These are phyloP conservation scores for Rhipidura dahli DNA, from an alignment of 2,113 vertebrate genomes.

Conservation along the genomic window DNA sequence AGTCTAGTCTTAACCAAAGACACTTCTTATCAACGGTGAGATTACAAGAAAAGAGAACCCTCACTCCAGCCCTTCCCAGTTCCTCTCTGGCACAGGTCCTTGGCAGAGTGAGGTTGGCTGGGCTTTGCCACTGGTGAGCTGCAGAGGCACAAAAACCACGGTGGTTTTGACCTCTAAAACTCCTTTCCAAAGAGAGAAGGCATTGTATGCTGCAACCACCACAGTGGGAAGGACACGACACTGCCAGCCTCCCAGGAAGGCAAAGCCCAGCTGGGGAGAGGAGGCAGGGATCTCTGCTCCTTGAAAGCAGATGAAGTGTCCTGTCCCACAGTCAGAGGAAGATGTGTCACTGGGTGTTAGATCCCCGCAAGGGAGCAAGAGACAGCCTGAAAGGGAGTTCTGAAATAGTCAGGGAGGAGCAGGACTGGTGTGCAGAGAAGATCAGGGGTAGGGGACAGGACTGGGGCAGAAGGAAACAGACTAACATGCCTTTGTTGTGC, in stretches of 20 bases:
- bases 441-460: no score
- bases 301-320: background rate
- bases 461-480: background rate
- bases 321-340: background rate
- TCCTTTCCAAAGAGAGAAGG: background rate
- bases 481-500: background rate
- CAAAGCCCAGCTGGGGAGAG: background rate
- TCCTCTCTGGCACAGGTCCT: background rate
- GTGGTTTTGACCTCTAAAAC: background rate
- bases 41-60: background rate
- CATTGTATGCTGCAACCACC: background rate
- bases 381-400: background rate
- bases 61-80: background rate
- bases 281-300: background rate
- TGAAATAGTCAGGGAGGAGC: fast-evolving
- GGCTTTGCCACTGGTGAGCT: background rate
- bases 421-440: background rate
- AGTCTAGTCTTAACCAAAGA: background rate
- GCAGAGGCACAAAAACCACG: fast-evolving
- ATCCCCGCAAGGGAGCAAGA: background rate
- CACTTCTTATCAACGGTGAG: background rate
- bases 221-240: fast-evolving
- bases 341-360: background rate
- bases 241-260: background rate
- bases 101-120: background rate